Base-by-base conservation (phyloP, 1,140 invertebrate genomes). In the Aphelenchoides fujianensis region DNA sequence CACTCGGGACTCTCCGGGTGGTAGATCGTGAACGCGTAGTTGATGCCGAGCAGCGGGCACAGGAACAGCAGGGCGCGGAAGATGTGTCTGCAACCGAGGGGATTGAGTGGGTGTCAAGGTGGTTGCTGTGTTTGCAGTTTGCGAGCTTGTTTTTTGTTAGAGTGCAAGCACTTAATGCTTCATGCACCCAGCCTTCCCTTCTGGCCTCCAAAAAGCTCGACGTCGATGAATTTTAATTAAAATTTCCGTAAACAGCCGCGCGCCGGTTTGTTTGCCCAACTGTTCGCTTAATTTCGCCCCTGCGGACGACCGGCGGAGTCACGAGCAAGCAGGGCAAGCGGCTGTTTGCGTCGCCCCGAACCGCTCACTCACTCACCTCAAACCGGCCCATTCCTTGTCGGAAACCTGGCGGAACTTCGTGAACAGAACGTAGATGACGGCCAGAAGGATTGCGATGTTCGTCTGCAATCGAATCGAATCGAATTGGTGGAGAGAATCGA, bases 1-100 rank as follows among this genome's bases (percentile, higher is more conserved):
- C 63, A 66, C 12, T 12, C 31, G 19, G 63, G 63, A 34, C 53
- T 37, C 31, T 66, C 32, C 0, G 63, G 63, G 27, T 66, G 63
- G 34, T 66, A 66, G 32, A 66, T 66, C 31, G 63, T 66, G 3
- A 66, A 66, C 12, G 36, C 36, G 7, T 66, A 66, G 32, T 37
- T 66, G 63, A 66, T 66, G 1, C 63, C 63, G 7, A 66, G 63
- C 31, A 66, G 32, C 31, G 63, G 63, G 63, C 63, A 66, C 1
- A 66, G 32, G 34, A 66, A 66, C 16, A 66, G 31, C 12, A 66
- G 32, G 19, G 63, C 63, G 19, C 63, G 63, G 16, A 66, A 37
- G 31, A 66, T n/a, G 31, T 66, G 63, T 34, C 63, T 66, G 7
- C 37, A 36, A n/a, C n/a, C n/a, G n/a, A n/a, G 27, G 27, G n/a